Evolutionary conservation across 92 coral and sea anemone species (phyloP).

Genomic region (Palythoa grandiflora): DNA sequence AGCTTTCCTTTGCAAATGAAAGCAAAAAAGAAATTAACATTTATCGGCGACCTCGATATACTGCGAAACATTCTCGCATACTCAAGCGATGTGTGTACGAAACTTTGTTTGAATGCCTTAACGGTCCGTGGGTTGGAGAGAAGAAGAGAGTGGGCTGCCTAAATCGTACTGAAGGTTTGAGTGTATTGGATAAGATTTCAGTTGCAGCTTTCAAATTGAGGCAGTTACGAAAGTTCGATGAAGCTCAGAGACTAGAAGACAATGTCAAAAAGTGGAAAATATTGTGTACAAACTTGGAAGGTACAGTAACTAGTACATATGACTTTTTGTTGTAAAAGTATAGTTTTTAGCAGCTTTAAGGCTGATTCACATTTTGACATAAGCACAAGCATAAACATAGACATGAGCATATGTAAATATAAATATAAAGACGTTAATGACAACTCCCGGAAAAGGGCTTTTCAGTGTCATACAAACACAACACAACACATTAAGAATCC

Average conservation of each 20-base stretch:
- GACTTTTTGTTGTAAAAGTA: too few species aligned
- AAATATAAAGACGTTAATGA: too few species aligned
- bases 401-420: too few species aligned
- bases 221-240: conserved; percentile 74
- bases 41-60: conserved; percentile 74
- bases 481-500: too few species aligned
- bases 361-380: too few species aligned
- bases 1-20: conserved; percentile 72
- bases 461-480: too few species aligned
- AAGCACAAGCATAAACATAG: too few species aligned
- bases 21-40: conserved; percentile 67
- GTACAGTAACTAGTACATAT: background rate
- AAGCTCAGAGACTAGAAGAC: conserved; percentile 77
- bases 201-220: conserved; percentile 74
- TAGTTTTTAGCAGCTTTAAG: background rate
- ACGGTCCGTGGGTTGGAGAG: conserved; percentile 82
- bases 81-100: conserved; percentile 71
- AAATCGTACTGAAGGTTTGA: conserved; percentile 6
- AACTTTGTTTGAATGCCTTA: conserved; percentile 73
- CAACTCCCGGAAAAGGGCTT: too few species aligned
- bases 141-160: conserved; percentile 18
- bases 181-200: conserved; percentile 64
- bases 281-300: conserved; percentile 38
- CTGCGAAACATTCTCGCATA: conserved; percentile 52
- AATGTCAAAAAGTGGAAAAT: conserved; percentile 64